A percentile compares a stretch with the other conserved stretches of the same genome.
Conservation (phyloP, 2,113 vertebrate genomes). For the Fregetta grallaria region DNA sequence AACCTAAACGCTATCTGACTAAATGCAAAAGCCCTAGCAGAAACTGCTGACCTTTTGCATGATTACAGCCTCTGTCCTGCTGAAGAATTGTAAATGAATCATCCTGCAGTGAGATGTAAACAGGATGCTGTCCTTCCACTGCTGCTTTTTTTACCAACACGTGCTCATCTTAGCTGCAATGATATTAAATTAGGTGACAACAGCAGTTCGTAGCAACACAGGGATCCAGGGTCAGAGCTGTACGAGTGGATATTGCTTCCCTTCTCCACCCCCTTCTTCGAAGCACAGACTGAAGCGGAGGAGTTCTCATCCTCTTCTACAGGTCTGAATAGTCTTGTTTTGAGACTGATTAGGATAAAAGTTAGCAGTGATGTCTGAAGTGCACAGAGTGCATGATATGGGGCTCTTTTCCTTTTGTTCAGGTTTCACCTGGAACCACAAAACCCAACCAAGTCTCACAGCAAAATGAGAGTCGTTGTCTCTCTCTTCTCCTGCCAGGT, state of each 20-base stretch:
- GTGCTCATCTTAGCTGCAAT: constrained; percentile 30
- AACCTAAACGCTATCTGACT: constrained; percentile 63
- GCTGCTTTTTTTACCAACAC: constrained; percentile 63
- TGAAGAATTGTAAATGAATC: constrained; percentile 12
- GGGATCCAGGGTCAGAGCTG: background rate
- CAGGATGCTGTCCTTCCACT: constrained; percentile 70
- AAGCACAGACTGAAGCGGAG: background rate
- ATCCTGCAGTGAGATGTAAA: constrained; percentile 64
- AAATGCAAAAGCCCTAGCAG: constrained; percentile 44
- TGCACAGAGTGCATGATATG: background rate
- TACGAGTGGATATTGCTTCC: background rate
- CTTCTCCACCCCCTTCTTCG: background rate
- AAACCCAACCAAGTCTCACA: background rate
- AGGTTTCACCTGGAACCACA: background rate
- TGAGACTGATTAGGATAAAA: background rate
- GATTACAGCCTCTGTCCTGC: constrained; percentile 7
- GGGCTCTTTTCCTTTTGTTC: background rate
- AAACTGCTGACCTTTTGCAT: constrained; percentile 60
- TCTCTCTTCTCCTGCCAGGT: background rate
- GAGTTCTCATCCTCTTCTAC: background rate
- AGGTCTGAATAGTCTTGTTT: background rate
- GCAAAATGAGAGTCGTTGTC: background rate
- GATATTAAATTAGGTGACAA: constrained; percentile 18
- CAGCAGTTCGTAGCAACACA: background rate
- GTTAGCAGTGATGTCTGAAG: background rate